Evolutionary conservation across 2,113 vertebrate species (phyloP), one percentile per base, ranked within the genome.

Genomic region (Nannospalax galili): DNA sequence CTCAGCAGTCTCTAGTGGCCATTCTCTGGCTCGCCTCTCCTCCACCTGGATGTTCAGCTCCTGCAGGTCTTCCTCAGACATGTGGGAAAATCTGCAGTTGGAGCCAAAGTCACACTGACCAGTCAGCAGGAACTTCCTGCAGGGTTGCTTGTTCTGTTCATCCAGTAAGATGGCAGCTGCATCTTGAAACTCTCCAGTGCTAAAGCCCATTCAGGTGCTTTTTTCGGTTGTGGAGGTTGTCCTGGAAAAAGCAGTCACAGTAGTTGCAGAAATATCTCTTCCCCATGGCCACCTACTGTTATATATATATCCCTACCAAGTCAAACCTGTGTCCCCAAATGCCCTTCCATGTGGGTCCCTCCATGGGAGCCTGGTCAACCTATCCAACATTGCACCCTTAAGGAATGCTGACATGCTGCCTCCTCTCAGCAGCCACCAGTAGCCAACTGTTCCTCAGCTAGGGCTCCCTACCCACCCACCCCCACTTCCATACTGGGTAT

Each of bases 221-320:
- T 97, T 99, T 99, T 96, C 99, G 98, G 98, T 99, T 99, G n/a
- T n/a, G 99, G 91, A 99, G 99, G 96, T 99, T 99, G 98, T 99
- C 99, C 98, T 99, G 99, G 96, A 99, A 99, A 94, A 99, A 99
- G 30, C 99, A 98, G 96, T 99, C 99, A 14, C 99, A 99, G 97
- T 99, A 99, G 94, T 99, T 99, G 24, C 99, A 99, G 98, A 99
- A 99, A 52, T 52, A 52, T 52, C 48, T 52, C 48, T 52, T 52
- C 48, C n/a, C n/a, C n/a, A n/a, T n/a, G n/a, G n/a, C n/a, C n/a
- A n/a, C n/a, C n/a, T n/a, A n/a, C n/a, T n/a, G n/a, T n/a, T n/a
- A n/a, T n/a, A n/a, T n/a, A n/a, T n/a, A n/a, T n/a, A n/a, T n/a
- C n/a, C n/a, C n/a, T n/a, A n/a, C n/a, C n/a, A n/a, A n/a, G n/a